Percentiles rank a stretch among this genome's conserved stretches.
Evolutionary conservation across 2,113 vertebrate species (phyloP).

Genomic region (Chloebia gouldiae): DNA sequence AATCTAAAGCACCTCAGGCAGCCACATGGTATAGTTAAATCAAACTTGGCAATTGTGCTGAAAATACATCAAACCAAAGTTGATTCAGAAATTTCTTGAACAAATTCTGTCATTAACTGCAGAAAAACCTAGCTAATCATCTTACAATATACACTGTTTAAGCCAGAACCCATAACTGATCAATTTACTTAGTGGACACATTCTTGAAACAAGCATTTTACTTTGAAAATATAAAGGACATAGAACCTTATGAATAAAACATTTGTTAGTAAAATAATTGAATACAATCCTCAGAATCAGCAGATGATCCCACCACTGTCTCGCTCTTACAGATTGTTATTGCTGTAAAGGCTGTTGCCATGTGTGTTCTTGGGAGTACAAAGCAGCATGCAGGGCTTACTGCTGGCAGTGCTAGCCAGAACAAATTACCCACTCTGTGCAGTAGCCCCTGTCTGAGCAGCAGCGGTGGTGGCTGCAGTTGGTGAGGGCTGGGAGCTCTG

Average conservation of each 20-base stretch:
- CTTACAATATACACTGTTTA: background rate
- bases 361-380: background rate
- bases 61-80: background rate
- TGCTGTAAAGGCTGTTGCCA: background rate
- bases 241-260: background rate
- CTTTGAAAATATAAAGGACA: background rate
- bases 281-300: background rate
- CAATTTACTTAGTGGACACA: background rate
- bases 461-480: background rate
- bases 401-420: background rate
- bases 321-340: background rate
- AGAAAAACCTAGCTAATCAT: background rate
- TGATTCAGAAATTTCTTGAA: background rate
- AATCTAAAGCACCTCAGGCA: background rate
- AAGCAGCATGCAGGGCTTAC: background rate
- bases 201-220: background rate
- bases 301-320: background rate
- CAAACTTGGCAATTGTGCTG: background rate
- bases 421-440: background rate
- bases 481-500: background rate
- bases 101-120: background rate
- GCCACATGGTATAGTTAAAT: background rate
- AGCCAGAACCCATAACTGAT: background rate
- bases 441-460: background rate
- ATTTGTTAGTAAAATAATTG: background rate